Evolutionary conservation across 2,888 invertebrate species (phyloP).

Genomic region (Eledona agricola): DNA sequence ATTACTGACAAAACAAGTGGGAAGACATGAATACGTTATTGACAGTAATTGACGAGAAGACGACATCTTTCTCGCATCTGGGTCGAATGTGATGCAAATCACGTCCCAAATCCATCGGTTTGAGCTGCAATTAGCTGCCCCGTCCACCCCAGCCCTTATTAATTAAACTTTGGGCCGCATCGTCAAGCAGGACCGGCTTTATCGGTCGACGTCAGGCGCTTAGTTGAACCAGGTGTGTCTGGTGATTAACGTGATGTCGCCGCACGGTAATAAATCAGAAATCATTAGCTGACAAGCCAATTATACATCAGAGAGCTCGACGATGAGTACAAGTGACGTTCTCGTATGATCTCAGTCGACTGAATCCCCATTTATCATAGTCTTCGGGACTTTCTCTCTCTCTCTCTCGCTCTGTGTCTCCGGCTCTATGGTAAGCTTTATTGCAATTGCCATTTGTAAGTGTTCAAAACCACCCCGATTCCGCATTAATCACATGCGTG

Average conservation of each 20-base stretch:
- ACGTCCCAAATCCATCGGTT: no score
- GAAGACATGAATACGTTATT: no score
- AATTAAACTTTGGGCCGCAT: conserved; percentile 23
- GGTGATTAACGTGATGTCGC: conserved; percentile 50
- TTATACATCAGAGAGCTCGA: conserved; percentile 50
- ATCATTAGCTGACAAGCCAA: conserved; percentile 56
- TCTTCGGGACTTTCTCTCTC: conserved; percentile 1
- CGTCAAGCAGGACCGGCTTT: conserved; percentile 20
- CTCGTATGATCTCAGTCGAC: conserved; percentile 48
- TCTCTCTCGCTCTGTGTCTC: conserved; percentile 5
- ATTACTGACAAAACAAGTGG: no score
- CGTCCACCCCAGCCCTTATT: conserved; percentile 16
- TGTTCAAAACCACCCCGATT: neutral
- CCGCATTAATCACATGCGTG: neutral
- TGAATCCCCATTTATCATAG: conserved; percentile 47
- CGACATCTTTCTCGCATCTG: no score
- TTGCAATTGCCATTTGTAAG: neutral
- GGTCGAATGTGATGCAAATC: no score
- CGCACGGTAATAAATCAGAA: conserved; percentile 53
- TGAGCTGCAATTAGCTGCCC: no score
- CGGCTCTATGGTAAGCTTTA: neutral
- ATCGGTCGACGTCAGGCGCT: conserved; percentile 25
- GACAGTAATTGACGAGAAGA: no score
- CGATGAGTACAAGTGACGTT: conserved; percentile 49
- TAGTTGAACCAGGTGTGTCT: conserved; percentile 49